Conservation (phyloP, 1,140 invertebrate genomes). For the Lepidurus apus region DNA sequence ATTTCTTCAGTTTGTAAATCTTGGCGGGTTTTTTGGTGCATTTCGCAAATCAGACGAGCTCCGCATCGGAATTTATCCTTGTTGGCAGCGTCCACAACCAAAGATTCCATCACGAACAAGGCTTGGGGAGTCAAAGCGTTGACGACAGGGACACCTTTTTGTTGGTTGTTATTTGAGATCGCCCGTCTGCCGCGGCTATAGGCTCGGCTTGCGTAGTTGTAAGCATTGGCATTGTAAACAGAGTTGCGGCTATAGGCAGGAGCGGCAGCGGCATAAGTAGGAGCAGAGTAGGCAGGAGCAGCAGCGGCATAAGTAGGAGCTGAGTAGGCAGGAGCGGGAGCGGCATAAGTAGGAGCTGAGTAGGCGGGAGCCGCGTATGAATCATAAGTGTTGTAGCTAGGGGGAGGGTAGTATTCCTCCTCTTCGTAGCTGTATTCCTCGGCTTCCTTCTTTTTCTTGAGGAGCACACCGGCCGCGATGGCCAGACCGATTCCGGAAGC, state of each 20-base stretch:
- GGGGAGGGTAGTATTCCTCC: not conserved
- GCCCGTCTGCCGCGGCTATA: not conserved
- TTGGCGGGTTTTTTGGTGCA: not conserved
- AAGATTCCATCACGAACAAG: not conserved
- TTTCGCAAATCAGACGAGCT: not conserved
- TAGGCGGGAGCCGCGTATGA: not conserved
- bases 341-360: not conserved
- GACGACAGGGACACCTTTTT: not conserved
- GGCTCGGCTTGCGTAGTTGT: not conserved
- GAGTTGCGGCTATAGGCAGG: not conserved
- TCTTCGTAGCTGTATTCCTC: not conserved
- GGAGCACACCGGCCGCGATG: not conserved
- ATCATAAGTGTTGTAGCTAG: not conserved
- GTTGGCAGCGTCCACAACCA: not conserved
- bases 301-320: too few species aligned
- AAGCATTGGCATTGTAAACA: not conserved
- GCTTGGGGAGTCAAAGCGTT: conserved; percentile 11
- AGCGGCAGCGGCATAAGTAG: not conserved
- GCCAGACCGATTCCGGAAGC: not conserved
- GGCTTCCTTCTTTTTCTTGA: conserved; percentile 8
- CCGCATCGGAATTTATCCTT: not conserved
- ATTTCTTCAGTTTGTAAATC: not conserved
- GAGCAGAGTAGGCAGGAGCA: not conserved
- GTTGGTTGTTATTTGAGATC: not conserved
- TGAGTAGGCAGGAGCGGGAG: not conserved